A percentile compares a stretch with the other conserved stretches of the same genome.
These are phyloP conservation scores for Sarcophaga rosellei DNA, from an alignment of 2,888 invertebrate species.

Conservation along the genomic window DNA sequence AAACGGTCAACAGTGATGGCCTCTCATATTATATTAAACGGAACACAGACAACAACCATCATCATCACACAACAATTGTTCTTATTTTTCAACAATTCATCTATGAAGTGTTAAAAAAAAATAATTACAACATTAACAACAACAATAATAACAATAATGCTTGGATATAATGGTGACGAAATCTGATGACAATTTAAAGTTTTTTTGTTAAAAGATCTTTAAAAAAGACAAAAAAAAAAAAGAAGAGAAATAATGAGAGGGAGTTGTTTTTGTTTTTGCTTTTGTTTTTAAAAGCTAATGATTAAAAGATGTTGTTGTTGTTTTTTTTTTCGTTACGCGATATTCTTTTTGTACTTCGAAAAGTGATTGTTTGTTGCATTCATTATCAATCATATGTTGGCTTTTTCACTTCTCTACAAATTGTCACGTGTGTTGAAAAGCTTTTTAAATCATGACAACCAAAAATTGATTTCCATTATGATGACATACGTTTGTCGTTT, in stretches of 20 bases:
- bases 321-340: neutral
- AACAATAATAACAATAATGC: neutral
- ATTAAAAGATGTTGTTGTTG: neutral
- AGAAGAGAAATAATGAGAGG: conserved; percentile 2
- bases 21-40: conserved; percentile 16
- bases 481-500: neutral
- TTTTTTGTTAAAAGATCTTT: neutral
- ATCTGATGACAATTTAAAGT: conserved; percentile 30
- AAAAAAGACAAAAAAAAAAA: neutral
- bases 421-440: conserved; percentile 26
- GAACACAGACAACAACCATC: neutral
- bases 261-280: neutral
- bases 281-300: neutral
- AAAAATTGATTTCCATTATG: conserved; percentile 7
- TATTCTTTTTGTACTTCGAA: neutral
- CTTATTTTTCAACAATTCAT: conserved; percentile 35
- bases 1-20: conserved; percentile 59
- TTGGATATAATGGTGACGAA: conserved; percentile 20
- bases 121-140: conserved; percentile 9
- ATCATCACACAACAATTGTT: conserved; percentile 1
- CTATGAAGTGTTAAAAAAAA: conserved; percentile 29
- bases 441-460: conserved; percentile 6
- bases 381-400: conserved; percentile 10
- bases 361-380: neutral
- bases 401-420: neutral